These are phyloP conservation scores for Synanthedon myopaeformis DNA, from an alignment of 2,888 invertebrate genomes.

Conservation along the genomic window DNA sequence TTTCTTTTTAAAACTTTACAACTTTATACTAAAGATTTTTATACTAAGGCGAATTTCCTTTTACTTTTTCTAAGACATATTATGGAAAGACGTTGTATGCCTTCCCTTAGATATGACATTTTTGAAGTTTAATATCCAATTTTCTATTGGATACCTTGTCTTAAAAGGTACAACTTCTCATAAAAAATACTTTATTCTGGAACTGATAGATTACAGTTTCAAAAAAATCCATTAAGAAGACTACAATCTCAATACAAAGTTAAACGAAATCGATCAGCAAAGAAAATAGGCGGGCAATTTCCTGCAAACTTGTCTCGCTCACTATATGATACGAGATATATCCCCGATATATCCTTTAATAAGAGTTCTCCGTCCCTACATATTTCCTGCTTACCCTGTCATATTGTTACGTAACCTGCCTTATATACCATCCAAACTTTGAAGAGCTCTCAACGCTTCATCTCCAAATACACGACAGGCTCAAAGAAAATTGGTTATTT, in stretches of 20 bases:
- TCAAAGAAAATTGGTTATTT: slow-evolving; percentile 10
- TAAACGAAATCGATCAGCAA: neutral
- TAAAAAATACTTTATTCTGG: no score
- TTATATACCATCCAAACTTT: slow-evolving; percentile 8
- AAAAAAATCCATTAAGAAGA: no score
- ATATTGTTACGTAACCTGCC: slow-evolving; percentile 14
- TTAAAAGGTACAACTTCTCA: no score
- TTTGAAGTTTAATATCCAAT: no score
- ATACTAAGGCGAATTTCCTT: no score
- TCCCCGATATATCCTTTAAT: slow-evolving; percentile 19
- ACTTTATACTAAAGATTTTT: no score
- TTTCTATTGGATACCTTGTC: no score
- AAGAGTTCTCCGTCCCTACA: slow-evolving; percentile 22
- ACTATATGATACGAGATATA: slow-evolving; percentile 12
- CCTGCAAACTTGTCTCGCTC: neutral
- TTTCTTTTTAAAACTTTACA: no score
- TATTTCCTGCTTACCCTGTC: slow-evolving; percentile 27
- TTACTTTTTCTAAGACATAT: no score
- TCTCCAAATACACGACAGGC: slow-evolving; percentile 1
- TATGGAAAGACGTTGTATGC: no score
- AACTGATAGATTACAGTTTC: no score
- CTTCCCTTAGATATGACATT: no score
- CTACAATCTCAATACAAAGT: neutral
- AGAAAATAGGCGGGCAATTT: neutral
- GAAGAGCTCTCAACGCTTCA: slow-evolving; percentile 6